Base-by-base conservation (phyloP, 1,140 invertebrate species). In the Apis cerana region DNA sequence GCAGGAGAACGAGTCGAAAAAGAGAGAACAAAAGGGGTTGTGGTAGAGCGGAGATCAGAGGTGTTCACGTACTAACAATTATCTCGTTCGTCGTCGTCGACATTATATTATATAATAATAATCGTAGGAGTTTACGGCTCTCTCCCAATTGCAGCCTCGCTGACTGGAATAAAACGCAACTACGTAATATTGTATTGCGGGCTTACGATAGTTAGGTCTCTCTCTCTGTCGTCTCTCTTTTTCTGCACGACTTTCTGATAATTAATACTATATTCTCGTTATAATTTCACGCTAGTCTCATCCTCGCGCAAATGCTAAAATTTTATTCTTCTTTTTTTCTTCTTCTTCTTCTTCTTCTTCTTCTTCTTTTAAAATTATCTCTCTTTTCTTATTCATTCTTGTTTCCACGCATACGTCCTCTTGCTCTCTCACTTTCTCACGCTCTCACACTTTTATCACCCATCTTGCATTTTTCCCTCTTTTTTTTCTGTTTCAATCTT, bases 41-140 rank as follows among this genome's bases (percentile, higher is more conserved):
- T 76, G 65, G 78, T 68, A 82, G 79, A 88, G 82, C 70, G 80
- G 76, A 88, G 83, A 77, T 88, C 81, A n/a, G 21, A 64, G 79
- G 69, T 80, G 77, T 68, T 68, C 27, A 48, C 52, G 64, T 75
- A 75, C 50, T 23, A 67, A 72, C 61, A 74, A 68, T 72, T 56
- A 58, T 72, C 23, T 80, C 68, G 56, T 72, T 68, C 65, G 12
- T 75, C 27, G 13, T 71, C 52, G 68, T 27, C 10, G 21, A 61
- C 21, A 69, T 43, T 43, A 64, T 62, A 50, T 80, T 59, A 80
- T 62, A 27, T 27, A 27, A 27, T 27, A 82, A 83, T 80, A 72
- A 83, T 83, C 43, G 65, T 48, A 67, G 50, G 81, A 83, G 52
- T 67, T 67, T 33, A 33, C 75, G 17, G 52, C 52, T 82, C 48